Evolutionary conservation across 2,888 invertebrate species (phyloP).

Genomic region (Ormyrus pomaceus): DNA sequence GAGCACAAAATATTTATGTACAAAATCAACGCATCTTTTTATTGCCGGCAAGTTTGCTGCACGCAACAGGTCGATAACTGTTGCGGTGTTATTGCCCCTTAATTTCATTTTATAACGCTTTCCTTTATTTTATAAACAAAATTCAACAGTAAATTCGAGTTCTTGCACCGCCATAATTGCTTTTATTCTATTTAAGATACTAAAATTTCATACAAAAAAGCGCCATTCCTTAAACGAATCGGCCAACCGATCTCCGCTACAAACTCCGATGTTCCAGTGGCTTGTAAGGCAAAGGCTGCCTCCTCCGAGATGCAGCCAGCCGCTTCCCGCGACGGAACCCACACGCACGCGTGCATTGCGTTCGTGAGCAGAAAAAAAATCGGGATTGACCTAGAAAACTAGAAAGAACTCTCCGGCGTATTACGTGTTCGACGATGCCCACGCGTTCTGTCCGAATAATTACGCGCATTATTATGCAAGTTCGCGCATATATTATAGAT

Average conservation of each 20-base stretch:
- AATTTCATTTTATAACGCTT: too few species aligned
- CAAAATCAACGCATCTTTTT: too few species aligned
- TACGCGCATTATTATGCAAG: conserved; percentile 17
- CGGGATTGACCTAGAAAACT: conserved; percentile 28
- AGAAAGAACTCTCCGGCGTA: conserved; percentile 10
- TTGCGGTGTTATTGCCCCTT: too few species aligned
- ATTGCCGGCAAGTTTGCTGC: too few species aligned
- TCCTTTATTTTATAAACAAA: too few species aligned
- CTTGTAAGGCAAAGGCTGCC: conserved; percentile 17
- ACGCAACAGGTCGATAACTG: too few species aligned
- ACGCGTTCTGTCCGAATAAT: conserved; percentile 17
- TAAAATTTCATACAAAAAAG: too few species aligned
- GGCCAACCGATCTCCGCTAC: background rate
- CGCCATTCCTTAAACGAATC: too few species aligned
- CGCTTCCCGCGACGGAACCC: background rate
- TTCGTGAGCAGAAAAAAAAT: background rate
- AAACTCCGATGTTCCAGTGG: conserved; percentile 14
- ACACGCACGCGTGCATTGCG: background rate
- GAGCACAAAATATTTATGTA: too few species aligned
- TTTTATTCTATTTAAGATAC: too few species aligned
- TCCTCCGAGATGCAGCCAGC: conserved; percentile 20
- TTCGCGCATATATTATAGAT: background rate
- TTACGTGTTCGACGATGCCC: conserved; percentile 17
- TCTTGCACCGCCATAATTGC: too few species aligned
- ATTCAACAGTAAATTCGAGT: too few species aligned